Percentiles rank a stretch among this genome's conserved stretches.
Evolutionary conservation across 2,113 vertebrate species (phyloP).

Genomic region (Anguilla japonica): DNA sequence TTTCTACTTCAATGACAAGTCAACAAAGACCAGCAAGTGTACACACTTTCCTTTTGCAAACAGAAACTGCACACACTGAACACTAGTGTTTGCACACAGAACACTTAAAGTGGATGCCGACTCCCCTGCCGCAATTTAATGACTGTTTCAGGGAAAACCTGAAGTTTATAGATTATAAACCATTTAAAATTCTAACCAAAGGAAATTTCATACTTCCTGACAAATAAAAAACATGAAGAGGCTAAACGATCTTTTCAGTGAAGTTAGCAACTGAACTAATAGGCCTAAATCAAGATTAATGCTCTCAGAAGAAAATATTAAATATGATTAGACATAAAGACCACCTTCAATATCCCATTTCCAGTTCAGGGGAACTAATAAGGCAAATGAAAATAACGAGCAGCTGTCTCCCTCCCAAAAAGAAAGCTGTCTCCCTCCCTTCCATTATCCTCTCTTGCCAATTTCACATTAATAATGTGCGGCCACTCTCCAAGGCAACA

Average conservation of each 20-base stretch:
- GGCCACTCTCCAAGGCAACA: constrained; percentile 8
- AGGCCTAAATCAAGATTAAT: neutral
- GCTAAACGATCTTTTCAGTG: neutral
- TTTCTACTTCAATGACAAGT: neutral
- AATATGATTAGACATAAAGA: neutral
- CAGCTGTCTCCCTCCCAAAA: neutral
- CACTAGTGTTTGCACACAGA: neutral
- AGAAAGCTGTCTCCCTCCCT: neutral
- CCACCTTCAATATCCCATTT: neutral
- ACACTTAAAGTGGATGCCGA: neutral
- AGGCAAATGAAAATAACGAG: constrained; percentile 5
- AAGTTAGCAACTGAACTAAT: neutral
- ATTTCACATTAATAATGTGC: constrained; percentile 8
- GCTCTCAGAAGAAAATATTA: neutral
- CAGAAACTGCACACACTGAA: neutral
- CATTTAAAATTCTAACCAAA: neutral
- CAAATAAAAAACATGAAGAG: neutral
- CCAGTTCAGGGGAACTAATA: constrained; percentile 1
- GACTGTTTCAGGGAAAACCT: neutral
- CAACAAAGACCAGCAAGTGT: neutral
- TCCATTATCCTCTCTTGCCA: neutral
- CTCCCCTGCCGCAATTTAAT: neutral
- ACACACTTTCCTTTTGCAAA: neutral
- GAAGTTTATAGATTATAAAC: neutral
- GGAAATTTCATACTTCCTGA: too few species aligned